Conservation (phyloP, 2,888 invertebrate species). For the Exocentrus adspersus region DNA sequence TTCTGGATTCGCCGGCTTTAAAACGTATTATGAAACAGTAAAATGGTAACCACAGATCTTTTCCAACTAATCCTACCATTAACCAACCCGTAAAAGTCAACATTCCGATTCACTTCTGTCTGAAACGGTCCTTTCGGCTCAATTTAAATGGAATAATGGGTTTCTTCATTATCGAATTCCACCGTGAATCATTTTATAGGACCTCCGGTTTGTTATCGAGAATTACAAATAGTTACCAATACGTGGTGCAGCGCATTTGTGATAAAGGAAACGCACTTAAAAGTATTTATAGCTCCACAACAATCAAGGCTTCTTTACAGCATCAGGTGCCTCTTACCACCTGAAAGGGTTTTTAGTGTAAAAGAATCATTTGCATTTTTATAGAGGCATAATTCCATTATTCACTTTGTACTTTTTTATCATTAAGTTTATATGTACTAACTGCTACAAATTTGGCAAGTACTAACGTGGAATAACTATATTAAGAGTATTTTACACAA, state of each 20-base stretch:
- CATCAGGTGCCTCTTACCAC: too few species aligned
- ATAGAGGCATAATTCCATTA: too few species aligned
- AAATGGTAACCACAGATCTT: too few species aligned
- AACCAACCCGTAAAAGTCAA: not conserved
- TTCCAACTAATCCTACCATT: not conserved
- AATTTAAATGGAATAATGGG: conserved; percentile 1
- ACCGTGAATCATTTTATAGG: not conserved
- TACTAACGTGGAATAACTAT: too few species aligned
- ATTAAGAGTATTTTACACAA: too few species aligned
- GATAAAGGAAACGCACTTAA: not conserved
- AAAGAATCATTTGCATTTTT: too few species aligned
- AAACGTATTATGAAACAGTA: too few species aligned
- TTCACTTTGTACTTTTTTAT: too few species aligned
- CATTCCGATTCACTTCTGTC: not conserved
- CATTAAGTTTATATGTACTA: too few species aligned
- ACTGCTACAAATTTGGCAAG: too few species aligned
- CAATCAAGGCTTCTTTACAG: not conserved
- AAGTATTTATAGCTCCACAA: not conserved
- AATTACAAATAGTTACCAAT: conserved; percentile 8
- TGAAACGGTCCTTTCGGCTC: not conserved
- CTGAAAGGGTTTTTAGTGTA: too few species aligned
- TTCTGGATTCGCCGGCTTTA: too few species aligned
- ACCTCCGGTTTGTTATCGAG: not conserved
- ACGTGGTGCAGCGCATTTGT: not conserved
- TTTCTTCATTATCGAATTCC: conserved; percentile 6